Percentiles rank a stretch among this genome's conserved stretches.
Evolutionary conservation across 2,113 vertebrate species (phyloP).

Genomic region (Sylvia atricapilla): DNA sequence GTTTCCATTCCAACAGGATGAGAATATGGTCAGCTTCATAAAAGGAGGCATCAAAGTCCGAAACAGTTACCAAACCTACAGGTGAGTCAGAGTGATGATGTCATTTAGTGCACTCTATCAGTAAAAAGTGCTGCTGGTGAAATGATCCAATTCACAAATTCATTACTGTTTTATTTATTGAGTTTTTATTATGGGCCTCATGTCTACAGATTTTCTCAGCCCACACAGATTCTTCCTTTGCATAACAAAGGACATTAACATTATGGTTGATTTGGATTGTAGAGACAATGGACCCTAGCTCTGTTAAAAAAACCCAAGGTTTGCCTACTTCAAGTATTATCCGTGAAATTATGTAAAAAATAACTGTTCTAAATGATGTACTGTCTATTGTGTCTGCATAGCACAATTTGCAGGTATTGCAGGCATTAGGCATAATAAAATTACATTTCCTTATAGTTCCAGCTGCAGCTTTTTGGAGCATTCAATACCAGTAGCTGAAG

Average conservation of each 20-base stretch:
- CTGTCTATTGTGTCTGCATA: background rate
- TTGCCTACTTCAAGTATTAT: background rate
- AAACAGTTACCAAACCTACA: constrained; percentile 97
- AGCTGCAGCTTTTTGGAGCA: background rate
- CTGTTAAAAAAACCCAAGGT: background rate
- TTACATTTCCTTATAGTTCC: background rate
- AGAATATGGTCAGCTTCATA: constrained; percentile 98
- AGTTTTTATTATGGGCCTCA: background rate
- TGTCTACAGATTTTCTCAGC: background rate
- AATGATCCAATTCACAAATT: background rate
- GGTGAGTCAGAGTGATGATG: constrained; percentile 70
- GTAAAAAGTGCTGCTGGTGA: background rate
- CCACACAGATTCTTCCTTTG: background rate
- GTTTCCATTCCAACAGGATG: constrained; percentile 80
- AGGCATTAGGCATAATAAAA: background rate
- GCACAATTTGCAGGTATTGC: background rate
- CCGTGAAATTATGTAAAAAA: background rate
- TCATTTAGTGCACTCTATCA: background rate
- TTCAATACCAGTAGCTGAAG: background rate
- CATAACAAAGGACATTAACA: background rate
- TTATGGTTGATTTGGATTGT: background rate
- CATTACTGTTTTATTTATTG: background rate
- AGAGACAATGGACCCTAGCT: background rate
- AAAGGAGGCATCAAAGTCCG: constrained; percentile 97
- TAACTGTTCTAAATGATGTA: background rate